Percentiles rank a stretch among this genome's conserved stretches.
phyloP scores from a whole-genome alignment of 2,888 invertebrate genomes.

The Eumerus sabulonum region DNA sequence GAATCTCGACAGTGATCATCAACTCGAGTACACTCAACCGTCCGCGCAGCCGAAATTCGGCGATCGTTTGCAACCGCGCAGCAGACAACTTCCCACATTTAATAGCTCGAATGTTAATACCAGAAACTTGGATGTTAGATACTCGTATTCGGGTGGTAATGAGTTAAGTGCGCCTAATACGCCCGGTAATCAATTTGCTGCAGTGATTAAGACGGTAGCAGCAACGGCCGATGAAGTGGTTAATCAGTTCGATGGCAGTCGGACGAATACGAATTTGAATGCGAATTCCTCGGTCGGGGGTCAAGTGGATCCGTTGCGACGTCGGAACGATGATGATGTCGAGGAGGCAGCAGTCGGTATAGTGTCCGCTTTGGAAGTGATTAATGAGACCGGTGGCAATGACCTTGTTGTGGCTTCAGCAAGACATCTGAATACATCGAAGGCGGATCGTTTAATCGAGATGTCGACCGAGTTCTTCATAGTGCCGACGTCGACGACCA shows the following conservation, averaged over 20 bases:
- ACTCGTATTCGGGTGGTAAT: slow-evolving; percentile 64
- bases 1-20: slow-evolving; percentile 64
- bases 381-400: slow-evolving; percentile 36
- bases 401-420: slow-evolving; percentile 47
- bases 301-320: slow-evolving; percentile 43
- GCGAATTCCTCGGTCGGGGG: slow-evolving; percentile 5
- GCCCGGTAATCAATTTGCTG: slow-evolving; percentile 71
- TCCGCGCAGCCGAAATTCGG: slow-evolving; percentile 74
- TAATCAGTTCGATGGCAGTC: slow-evolving; percentile 56
- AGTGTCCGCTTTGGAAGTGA: slow-evolving; percentile 40
- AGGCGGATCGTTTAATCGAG: slow-evolving; percentile 82
- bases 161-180: slow-evolving; percentile 69
- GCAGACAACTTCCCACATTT: slow-evolving; percentile 71
- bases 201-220: slow-evolving; percentile 67
- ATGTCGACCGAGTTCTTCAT: slow-evolving; percentile 93
- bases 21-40: slow-evolving; percentile 16
- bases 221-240: slow-evolving; percentile 69
- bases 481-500: slow-evolving; percentile 82
- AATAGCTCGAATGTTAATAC: slow-evolving; percentile 58
- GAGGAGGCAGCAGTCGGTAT: slow-evolving; percentile 65
- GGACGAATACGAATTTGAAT: slow-evolving; percentile 28
- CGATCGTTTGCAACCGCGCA: slow-evolving; percentile 74
- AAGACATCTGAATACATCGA: slow-evolving; percentile 72
- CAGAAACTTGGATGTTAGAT: slow-evolving; percentile 21
- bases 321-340: slow-evolving; percentile 74